These are phyloP conservation scores for Keiferia lycopersicella DNA, from an alignment of 2,888 invertebrate species.

Conservation along the genomic window DNA sequence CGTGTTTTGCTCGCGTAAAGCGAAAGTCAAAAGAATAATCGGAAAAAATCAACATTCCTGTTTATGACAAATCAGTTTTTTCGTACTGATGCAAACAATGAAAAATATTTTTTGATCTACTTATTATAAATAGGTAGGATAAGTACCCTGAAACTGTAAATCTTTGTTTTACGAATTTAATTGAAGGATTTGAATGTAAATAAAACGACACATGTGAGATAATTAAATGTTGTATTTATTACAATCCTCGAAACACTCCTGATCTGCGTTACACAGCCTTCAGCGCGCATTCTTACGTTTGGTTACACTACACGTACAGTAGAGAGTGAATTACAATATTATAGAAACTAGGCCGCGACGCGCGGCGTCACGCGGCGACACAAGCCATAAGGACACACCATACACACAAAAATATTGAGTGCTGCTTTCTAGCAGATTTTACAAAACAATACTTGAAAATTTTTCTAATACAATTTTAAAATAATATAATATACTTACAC, in stretches of 20 bases:
- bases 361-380: neutral
- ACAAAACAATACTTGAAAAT: no score
- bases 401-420: neutral
- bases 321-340: conserved; percentile 23
- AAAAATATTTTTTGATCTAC: neutral
- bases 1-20: no score
- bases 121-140: neutral
- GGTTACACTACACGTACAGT: conserved; percentile 27
- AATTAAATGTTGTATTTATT: conserved; percentile 66
- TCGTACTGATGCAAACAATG: no score
- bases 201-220: conserved; percentile 44
- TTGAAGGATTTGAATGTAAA: neutral
- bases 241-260: conserved; percentile 50
- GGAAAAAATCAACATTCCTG: no score
- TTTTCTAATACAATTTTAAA: no score
- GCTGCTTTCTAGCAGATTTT: no score
- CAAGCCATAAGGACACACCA: neutral
- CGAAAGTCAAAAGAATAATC: no score
- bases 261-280: conserved; percentile 41
- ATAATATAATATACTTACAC: no score
- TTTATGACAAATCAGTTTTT: no score
- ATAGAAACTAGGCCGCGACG: neutral
- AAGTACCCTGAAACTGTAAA: neutral
- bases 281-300: conserved; percentile 19
- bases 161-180: neutral